A percentile compares a stretch with the other conserved stretches of the same genome.
phyloP scores from a whole-genome alignment of 2,113 vertebrate species.

The Bucco capensis region DNA sequence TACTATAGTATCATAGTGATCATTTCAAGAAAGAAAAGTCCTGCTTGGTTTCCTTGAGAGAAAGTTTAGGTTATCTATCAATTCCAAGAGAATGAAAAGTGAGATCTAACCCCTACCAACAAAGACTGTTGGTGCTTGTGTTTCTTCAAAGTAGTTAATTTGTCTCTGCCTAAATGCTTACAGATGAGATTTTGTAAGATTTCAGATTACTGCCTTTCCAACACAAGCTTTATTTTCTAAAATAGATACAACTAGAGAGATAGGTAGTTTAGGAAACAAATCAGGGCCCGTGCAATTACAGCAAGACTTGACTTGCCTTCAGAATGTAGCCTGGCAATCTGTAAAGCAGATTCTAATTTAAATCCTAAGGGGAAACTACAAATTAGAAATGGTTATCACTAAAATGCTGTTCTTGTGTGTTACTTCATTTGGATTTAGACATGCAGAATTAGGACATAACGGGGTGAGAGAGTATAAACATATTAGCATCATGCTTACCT shows the following conservation, averaged over 20 bases:
- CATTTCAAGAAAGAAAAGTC: not conserved
- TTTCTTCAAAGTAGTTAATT: not conserved
- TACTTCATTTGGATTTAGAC: not conserved
- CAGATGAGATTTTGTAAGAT: conserved; percentile 15
- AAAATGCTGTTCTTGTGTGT: not conserved
- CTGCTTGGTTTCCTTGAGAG: not conserved
- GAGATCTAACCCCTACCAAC: not conserved
- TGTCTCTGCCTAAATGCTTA: not conserved
- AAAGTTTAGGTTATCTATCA: not conserved
- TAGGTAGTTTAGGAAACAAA: conserved; percentile 19
- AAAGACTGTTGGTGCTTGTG: not conserved
- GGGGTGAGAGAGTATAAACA: not conserved
- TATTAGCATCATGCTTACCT: not conserved
- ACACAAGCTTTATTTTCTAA: not conserved
- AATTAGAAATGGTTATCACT: conserved; percentile 15
- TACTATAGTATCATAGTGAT: not conserved
- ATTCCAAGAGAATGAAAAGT: not conserved
- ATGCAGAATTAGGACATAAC: not conserved
- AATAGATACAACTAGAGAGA: not conserved
- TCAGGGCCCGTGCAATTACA: not conserved
- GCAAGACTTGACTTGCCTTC: conserved; percentile 3
- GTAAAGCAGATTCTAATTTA: conserved; percentile 27
- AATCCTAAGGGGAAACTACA: not conserved
- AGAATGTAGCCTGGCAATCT: not conserved
- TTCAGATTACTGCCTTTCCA: conserved; percentile 11